Evolutionary conservation across 2,113 vertebrate species (phyloP).

Genomic region (Amphiprion percula): DNA sequence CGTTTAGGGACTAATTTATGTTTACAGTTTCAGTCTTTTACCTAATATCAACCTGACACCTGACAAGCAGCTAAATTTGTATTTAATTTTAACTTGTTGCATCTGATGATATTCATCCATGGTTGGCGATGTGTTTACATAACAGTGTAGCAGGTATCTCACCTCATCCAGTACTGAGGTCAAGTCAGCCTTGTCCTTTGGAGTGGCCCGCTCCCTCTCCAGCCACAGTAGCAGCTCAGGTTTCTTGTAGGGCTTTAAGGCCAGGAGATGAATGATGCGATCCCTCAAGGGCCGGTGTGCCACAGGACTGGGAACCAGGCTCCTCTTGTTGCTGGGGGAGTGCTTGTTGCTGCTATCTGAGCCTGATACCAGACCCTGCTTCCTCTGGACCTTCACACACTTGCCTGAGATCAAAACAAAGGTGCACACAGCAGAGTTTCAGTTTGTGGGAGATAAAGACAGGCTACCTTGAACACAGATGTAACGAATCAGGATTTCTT

Average conservation of each 20-base stretch:
- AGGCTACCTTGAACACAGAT: neutral
- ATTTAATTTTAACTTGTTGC: neutral
- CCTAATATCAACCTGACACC: neutral
- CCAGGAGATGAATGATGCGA: slow-evolving; percentile 82
- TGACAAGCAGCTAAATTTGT: slow-evolving; percentile 4
- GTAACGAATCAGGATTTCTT: slow-evolving; percentile 16
- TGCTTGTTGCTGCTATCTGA: slow-evolving; percentile 79
- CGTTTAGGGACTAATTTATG: slow-evolving; percentile 7
- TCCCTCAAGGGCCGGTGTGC: slow-evolving; percentile 81
- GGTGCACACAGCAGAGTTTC: slow-evolving; percentile 28
- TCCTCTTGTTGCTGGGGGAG: slow-evolving; percentile 84
- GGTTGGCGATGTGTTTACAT: slow-evolving; percentile 10
- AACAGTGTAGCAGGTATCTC: slow-evolving; percentile 51
- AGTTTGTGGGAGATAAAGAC: slow-evolving; percentile 4
- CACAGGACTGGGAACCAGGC: slow-evolving; percentile 69
- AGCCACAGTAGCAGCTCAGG: slow-evolving; percentile 84
- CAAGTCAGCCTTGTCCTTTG: slow-evolving; percentile 80
- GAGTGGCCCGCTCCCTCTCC: slow-evolving; percentile 77
- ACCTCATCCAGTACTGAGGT: slow-evolving; percentile 85
- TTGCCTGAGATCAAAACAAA: slow-evolving; percentile 79
- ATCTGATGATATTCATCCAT: slow-evolving; percentile 5
- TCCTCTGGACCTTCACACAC: slow-evolving; percentile 81
- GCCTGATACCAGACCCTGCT: slow-evolving; percentile 61
- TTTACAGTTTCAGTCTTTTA: slow-evolving; percentile 1
- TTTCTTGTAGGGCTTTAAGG: slow-evolving; percentile 84